phyloP scores from a whole-genome alignment of 2,113 vertebrate genomes.

The Mionectes macconnelli region DNA sequence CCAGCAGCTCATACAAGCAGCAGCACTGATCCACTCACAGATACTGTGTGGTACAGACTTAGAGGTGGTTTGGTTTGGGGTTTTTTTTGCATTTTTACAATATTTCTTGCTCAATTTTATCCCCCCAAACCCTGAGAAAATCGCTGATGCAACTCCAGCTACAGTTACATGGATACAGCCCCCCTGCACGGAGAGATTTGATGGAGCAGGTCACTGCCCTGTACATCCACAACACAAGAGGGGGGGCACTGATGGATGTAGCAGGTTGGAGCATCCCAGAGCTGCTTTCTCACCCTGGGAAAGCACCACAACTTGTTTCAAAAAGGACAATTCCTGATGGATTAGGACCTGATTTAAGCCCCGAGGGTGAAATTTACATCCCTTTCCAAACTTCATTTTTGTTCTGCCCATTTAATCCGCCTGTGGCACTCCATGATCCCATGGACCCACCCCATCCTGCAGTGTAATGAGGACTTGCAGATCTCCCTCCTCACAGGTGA shows the following conservation, averaged over 20 bases:
- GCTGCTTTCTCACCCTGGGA: background rate
- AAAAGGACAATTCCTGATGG: background rate
- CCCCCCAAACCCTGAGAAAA: background rate
- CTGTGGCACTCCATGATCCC: accelerated
- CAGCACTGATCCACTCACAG: background rate
- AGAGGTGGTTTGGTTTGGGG: background rate
- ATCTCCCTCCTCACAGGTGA: background rate
- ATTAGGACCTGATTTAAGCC: background rate
- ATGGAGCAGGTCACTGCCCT: background rate
- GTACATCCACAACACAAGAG: background rate
- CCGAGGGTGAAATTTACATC: background rate
- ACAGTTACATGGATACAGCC: background rate
- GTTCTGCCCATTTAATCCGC: accelerated
- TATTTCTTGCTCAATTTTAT: background rate
- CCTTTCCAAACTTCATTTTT: background rate
- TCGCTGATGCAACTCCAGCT: background rate
- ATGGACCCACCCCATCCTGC: accelerated
- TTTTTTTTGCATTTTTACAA: background rate
- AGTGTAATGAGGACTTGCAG: accelerated
- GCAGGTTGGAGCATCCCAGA: background rate
- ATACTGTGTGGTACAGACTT: background rate
- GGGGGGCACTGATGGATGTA: background rate
- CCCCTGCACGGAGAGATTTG: background rate
- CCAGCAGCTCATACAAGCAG: background rate
- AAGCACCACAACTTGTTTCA: background rate